Percentiles rank a stretch among this genome's conserved stretches.
Conservation (phyloP, 2,888 invertebrate species). For the Orchesella flavescens region DNA sequence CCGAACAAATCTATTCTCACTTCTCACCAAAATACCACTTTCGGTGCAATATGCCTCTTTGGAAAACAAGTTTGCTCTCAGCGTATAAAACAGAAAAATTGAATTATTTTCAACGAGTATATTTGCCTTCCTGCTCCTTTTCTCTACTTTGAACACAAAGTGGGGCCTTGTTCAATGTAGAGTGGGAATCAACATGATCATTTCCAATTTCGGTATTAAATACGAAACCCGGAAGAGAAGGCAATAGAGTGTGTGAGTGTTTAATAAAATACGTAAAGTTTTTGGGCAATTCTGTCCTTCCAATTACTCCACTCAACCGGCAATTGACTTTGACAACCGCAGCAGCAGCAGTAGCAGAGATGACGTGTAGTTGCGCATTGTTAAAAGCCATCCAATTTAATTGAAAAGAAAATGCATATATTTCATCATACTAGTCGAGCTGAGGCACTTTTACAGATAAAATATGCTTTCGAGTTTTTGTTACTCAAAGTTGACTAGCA, state of each 20-base stretch:
- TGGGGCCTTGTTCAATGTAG: background rate
- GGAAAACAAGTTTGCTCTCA: background rate
- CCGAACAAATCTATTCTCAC: too few relatives aligned
- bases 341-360: background rate
- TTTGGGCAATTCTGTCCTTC: background rate
- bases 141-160: background rate
- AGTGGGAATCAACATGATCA: slow-evolving; percentile 11
- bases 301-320: background rate
- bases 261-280: background rate
- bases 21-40: too few relatives aligned
- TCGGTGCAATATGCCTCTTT: background rate
- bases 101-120: slow-evolving; percentile 8
- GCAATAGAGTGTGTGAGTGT: background rate
- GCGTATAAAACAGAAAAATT: background rate
- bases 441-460: background rate
- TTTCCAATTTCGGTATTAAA: background rate
- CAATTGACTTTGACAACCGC: slow-evolving; percentile 58
- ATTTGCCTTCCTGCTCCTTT: background rate
- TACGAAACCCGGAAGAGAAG: background rate
- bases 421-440: background rate
- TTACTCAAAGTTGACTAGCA: too few relatives aligned
- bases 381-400: slow-evolving; percentile 47
- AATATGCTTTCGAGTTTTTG: background rate
- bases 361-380: slow-evolving; percentile 39
- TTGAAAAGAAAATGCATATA: slow-evolving; percentile 40